Evolutionary conservation across 2,888 invertebrate species (phyloP), one percentile per base, ranked within the genome.

Genomic region (Apotomis capreana): DNA sequence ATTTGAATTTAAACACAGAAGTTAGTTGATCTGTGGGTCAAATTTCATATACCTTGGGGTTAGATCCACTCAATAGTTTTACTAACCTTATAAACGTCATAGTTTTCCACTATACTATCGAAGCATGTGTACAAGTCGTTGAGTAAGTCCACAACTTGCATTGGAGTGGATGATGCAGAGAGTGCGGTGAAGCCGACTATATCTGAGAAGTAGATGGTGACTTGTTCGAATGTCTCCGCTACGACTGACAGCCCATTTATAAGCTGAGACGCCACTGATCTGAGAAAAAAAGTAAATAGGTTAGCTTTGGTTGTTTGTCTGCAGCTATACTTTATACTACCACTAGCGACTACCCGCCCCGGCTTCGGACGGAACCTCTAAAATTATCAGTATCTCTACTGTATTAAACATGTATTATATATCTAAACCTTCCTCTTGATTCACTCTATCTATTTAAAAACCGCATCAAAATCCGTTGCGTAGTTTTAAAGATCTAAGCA

Each of bases 91-190:
- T 99, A 99, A 12, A 99, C 98, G 85, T 98, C 98, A 84, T 97
- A 99, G 85, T 98, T 97, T 87, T 97, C 99, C 70, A 99, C 97
- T 78, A 99, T 98, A 9, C 98, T 97, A 89, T 99, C 99, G 89
- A 99, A 99, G 82, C 98, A 97, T 26, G 99, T 98, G 90, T 99
- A 99, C 76, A 99, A 95, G 92, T 99, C 99, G 89, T 99, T 99
- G 62, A 99, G 95, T 13, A 99, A 95, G 87, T 98, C 97, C 13
- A 99, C 99, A 74, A 98, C 97, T 92, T 98, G 96, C 89, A 98
- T 95, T 0, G 98, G 98, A 6, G 98, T 98, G 80, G 98, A 98
- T 78, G 97, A 95, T 0, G 98, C 98, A 0, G 98, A 98, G 70
- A 98, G 94, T 46, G 97, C 96, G 5, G 98, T 99, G 90, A 98